A percentile compares a stretch with the other conserved stretches of the same genome.
Evolutionary conservation across 2,888 invertebrate species (phyloP).

Genomic region (Nineta flava): DNA sequence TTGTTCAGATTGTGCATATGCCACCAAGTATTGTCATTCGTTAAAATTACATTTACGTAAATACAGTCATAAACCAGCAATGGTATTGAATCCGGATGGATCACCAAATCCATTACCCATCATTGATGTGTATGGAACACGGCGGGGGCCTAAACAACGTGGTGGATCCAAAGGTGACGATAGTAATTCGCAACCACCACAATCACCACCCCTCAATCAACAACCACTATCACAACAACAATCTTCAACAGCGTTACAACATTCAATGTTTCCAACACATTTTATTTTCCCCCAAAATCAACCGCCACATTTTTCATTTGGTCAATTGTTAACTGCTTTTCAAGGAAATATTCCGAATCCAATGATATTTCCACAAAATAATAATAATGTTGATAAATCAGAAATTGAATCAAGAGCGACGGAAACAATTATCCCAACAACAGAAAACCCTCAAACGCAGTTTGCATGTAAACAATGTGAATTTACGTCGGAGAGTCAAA

Average conservation of each 20-base stretch:
- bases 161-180: slow-evolving; percentile 13
- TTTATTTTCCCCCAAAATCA: slow-evolving; percentile 15
- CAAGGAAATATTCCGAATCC: background rate
- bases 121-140: slow-evolving; percentile 81
- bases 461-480: background rate
- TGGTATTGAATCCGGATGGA: slow-evolving; percentile 79
- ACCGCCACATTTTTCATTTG: slow-evolving; percentile 14
- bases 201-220: slow-evolving; percentile 1
- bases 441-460: background rate
- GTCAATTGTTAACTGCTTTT: background rate
- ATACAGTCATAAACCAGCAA: slow-evolving; percentile 77
- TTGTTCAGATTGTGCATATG: slow-evolving; percentile 87
- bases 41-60: slow-evolving; percentile 89
- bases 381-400: background rate
- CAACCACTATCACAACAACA: background rate
- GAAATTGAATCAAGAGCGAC: background rate
- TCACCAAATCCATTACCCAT: slow-evolving; percentile 75
- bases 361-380: background rate
- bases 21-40: slow-evolving; percentile 96
- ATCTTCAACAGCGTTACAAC: slow-evolving; percentile 1
- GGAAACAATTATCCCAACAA: background rate
- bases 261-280: slow-evolving; percentile 9
- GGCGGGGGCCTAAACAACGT: slow-evolving; percentile 67
- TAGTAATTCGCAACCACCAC: slow-evolving; percentile 1
- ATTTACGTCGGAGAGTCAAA: background rate